Evolutionary conservation across 2,888 invertebrate species (phyloP).

Genomic region (Tolmerus cingulatus): DNA sequence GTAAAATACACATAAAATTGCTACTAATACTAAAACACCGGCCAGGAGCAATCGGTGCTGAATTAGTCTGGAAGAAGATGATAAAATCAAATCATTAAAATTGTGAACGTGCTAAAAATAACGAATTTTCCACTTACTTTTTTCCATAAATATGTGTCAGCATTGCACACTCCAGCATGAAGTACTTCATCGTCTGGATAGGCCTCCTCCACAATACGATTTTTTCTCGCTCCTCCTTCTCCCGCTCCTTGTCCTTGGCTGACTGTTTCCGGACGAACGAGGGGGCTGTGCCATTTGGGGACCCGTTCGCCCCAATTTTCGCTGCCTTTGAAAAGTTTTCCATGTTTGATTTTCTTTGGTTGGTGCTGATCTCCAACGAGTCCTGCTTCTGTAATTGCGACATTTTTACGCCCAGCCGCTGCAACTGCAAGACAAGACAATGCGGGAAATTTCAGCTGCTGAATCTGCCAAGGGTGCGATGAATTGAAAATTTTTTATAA

Average conservation of each 20-base stretch:
- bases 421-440: conserved; percentile 47
- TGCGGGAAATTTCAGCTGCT: background rate
- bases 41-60: conserved; percentile 59
- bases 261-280: conserved; percentile 57
- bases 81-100: background rate
- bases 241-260: conserved; percentile 60
- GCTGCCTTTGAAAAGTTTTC: conserved; percentile 37
- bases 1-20: conserved; percentile 59
- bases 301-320: conserved; percentile 46
- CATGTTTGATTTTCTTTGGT: conserved; percentile 45
- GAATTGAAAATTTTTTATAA: background rate
- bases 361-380: conserved; percentile 1
- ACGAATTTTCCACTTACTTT: conserved; percentile 64
- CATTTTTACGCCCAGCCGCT: conserved; percentile 53
- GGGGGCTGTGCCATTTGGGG: conserved; percentile 52
- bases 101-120: background rate
- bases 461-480: background rate
- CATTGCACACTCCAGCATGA: conserved; percentile 75
- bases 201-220: conserved; percentile 86
- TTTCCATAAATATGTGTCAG: conserved; percentile 68
- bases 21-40: conserved; percentile 59
- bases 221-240: conserved; percentile 69
- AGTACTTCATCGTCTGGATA: conserved; percentile 80
- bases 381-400: conserved; percentile 52
- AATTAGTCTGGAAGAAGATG: conserved; percentile 54